Percentiles rank a stretch among this genome's conserved stretches.
These are phyloP conservation scores for Leptinotarsa peninsularis DNA, from an alignment of 2,888 invertebrate genomes.

Conservation along the genomic window DNA sequence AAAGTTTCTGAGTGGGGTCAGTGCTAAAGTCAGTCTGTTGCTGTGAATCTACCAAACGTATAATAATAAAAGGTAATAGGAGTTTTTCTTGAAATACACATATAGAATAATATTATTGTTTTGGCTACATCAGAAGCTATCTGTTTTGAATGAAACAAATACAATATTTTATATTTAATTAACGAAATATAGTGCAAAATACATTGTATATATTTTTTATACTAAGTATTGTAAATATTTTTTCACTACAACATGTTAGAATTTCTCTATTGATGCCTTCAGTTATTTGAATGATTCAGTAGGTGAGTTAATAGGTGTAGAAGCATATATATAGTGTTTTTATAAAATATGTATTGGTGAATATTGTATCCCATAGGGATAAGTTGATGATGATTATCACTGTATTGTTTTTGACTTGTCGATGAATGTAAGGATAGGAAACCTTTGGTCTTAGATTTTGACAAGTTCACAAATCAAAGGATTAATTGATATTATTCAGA, in stretches of 20 bases:
- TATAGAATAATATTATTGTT: too few species aligned
- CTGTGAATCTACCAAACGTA: too few species aligned
- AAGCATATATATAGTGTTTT: neutral
- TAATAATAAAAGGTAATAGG: too few species aligned
- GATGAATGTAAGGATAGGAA: neutral
- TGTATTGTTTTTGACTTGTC: neutral
- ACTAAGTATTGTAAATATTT: too few species aligned
- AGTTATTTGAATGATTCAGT: neutral
- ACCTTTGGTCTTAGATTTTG: too few species aligned
- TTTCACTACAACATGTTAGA: too few species aligned
- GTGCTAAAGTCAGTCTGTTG: too few species aligned
- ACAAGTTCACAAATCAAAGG: too few species aligned
- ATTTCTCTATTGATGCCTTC: too few species aligned
- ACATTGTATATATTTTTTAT: neutral
- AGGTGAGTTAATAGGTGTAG: neutral
- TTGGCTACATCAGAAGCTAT: neutral
- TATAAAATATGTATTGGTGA: neutral
- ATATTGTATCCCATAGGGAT: slow-evolving; percentile 1
- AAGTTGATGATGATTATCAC: neutral
- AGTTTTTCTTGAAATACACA: too few species aligned
- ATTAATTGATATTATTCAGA: too few species aligned
- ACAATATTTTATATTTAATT: neutral
- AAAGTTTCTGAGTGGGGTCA: too few species aligned
- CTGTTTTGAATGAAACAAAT: neutral
- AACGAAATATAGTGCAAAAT: neutral